phyloP scores from a whole-genome alignment of 2,888 invertebrate species.

The Lomographa bimaculata region DNA sequence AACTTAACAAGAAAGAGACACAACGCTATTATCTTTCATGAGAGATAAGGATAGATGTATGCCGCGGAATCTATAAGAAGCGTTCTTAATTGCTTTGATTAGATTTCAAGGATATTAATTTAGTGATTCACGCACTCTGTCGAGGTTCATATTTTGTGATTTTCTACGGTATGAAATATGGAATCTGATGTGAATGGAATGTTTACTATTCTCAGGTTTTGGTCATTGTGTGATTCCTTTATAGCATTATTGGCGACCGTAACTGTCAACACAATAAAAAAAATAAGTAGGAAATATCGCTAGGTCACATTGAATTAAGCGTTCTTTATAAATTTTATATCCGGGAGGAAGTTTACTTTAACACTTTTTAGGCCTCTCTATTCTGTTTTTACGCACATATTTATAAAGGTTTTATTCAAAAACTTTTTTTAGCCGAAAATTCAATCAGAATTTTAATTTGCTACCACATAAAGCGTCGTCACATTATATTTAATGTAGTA shows the following conservation, averaged over 20 bases:
- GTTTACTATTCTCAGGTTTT: conserved; percentile 73
- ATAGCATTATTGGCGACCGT: conserved; percentile 62
- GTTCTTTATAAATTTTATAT: conserved; percentile 44
- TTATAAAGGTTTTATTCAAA: too few species aligned
- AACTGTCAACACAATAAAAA: conserved; percentile 68
- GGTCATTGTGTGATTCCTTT: conserved; percentile 64
- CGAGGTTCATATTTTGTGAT: conserved; percentile 77
- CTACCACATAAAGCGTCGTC: too few species aligned
- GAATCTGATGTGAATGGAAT: conserved; percentile 62
- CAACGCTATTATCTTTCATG: conserved; percentile 11
- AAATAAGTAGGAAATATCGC: conserved; percentile 74
- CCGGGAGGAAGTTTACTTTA: conserved; percentile 66
- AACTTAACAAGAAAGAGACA: conserved; percentile 52
- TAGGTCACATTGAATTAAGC: conserved; percentile 31
- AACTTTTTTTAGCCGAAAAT: too few species aligned
- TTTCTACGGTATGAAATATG: conserved; percentile 68
- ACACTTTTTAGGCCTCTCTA: conserved; percentile 39
- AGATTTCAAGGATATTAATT: conserved; percentile 83
- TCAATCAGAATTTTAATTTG: too few species aligned
- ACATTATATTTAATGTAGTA: too few species aligned
- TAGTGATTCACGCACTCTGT: conserved; percentile 73
- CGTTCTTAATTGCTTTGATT: conserved; percentile 80
- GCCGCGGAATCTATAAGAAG: conserved; percentile 52
- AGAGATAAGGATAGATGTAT: conserved; percentile 22
- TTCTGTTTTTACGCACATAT: too few species aligned